Conservation (phyloP, 1,140 invertebrate species). For the Drosophila ironensis region DNA sequence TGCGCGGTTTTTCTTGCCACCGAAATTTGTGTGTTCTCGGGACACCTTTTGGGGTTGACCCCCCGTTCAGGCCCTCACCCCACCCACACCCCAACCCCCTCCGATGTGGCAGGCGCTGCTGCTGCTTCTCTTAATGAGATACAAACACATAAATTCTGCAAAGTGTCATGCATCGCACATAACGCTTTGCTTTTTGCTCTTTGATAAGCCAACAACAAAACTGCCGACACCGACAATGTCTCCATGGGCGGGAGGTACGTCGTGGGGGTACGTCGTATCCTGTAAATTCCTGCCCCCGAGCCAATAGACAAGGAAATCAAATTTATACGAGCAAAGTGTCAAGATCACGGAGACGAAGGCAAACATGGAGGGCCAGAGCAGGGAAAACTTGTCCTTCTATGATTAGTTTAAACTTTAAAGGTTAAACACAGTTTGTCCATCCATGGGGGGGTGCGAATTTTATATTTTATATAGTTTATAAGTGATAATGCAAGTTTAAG, state of each 20-base stretch:
- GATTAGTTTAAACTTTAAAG: too few relatives aligned
- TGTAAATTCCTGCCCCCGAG: constrained; percentile 1
- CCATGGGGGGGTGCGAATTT: too few relatives aligned
- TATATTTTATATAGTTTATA: too few relatives aligned
- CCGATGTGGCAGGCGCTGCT: neutral
- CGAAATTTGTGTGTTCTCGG: constrained; percentile 29
- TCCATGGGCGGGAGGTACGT: neutral
- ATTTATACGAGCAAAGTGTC: constrained; percentile 4
- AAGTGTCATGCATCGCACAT: constrained; percentile 78
- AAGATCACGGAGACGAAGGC: neutral
- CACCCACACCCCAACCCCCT: neutral
- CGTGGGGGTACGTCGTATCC: too few relatives aligned
- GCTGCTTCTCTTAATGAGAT: constrained; percentile 73
- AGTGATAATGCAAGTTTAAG: too few relatives aligned
- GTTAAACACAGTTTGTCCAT: too few relatives aligned
- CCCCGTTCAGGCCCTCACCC: too few relatives aligned
- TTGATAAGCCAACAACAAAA: constrained; percentile 71
- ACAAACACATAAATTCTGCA: constrained; percentile 81
- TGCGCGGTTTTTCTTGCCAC: constrained; percentile 29
- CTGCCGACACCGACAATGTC: constrained; percentile 34
- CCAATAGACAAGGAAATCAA: constrained; percentile 26
- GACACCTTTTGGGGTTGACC: constrained; percentile 25
- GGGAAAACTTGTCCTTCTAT: neutral
- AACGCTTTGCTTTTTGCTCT: constrained; percentile 67
- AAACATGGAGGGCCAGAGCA: too few relatives aligned